Conservation (phyloP, 2,113 vertebrate species). For the Macquaria ambigua region DNA sequence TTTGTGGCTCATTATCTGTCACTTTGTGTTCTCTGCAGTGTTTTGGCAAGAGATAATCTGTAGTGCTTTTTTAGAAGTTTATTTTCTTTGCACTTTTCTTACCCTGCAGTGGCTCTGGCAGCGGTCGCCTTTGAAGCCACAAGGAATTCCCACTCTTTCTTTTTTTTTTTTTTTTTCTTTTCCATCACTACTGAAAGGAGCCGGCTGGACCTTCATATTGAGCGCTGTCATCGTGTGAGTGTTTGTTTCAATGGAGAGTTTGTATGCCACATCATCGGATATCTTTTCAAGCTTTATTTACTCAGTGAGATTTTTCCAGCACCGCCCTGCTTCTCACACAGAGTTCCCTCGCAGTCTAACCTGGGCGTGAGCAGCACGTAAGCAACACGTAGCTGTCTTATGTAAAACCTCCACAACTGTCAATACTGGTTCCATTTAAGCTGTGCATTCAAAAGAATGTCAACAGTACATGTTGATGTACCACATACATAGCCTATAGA, state of each 20-base stretch:
- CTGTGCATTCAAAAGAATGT: conserved; percentile 2
- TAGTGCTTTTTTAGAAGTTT: conserved; percentile 16
- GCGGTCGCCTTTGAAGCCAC: conserved; percentile 1
- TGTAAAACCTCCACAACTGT: conserved; percentile 35
- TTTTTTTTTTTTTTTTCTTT: neutral
- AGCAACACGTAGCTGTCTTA: neutral
- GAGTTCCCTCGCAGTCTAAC: neutral
- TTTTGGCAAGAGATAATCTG: conserved; percentile 22
- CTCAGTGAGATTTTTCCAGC: conserved; percentile 22
- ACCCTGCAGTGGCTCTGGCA: neutral
- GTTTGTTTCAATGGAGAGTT: neutral
- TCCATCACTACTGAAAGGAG: neutral
- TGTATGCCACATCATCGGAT: conserved; percentile 11
- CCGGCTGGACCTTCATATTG: neutral
- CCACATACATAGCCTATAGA: too few species aligned
- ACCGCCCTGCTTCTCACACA: conserved; percentile 34
- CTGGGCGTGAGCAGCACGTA: conserved; percentile 25
- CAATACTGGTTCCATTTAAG: neutral
- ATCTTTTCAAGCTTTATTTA: conserved; percentile 54
- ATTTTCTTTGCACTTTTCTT: conserved; percentile 51
- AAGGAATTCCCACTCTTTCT: neutral
- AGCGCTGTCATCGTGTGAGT: neutral
- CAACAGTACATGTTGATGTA: neutral
- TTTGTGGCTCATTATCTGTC: conserved; percentile 32
- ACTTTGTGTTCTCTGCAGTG: conserved; percentile 38